phyloP scores from a whole-genome alignment of 2,113 vertebrate species.

The Neotoma lepida region DNA sequence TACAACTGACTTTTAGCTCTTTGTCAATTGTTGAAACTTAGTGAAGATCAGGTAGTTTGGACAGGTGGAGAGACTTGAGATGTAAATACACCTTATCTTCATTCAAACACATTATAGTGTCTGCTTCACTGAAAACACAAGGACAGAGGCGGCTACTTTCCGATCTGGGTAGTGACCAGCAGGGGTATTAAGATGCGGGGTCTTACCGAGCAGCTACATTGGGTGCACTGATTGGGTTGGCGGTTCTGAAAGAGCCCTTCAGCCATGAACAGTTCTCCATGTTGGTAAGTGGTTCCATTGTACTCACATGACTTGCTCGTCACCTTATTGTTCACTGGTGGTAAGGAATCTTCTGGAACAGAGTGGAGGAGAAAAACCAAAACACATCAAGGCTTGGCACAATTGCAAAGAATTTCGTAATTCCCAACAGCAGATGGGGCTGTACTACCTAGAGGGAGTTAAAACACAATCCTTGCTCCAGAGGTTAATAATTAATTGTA shows the following conservation, averaged over 20 bases:
- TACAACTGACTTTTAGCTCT: neutral
- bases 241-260: conserved; percentile 88
- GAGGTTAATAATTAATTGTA: neutral
- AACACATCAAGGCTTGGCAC: conserved; percentile 16
- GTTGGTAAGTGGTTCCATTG: conserved; percentile 87
- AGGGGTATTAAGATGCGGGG: neutral
- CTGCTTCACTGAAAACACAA: neutral
- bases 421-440: conserved; percentile 52
- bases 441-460: conserved; percentile 43
- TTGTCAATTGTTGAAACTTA: neutral
- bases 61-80: neutral
- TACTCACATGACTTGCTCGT: conserved; percentile 88
- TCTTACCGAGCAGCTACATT: conserved; percentile 90
- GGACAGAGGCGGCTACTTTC: neutral
- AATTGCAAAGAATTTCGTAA: conserved; percentile 65
- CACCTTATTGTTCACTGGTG: conserved; percentile 82
- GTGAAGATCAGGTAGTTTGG: conserved; percentile 6
- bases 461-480: conserved; percentile 26
- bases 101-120: neutral
- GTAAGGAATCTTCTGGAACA: conserved; percentile 85
- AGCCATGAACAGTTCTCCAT: conserved; percentile 87
- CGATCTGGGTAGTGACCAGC: neutral
- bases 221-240: conserved; percentile 88
- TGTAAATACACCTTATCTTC: conserved; percentile 31
- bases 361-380: conserved; percentile 65